Percentiles rank a stretch among this genome's conserved stretches.
phyloP scores from a whole-genome alignment of 2,888 invertebrate genomes.

The Nomada hirtipes region DNA sequence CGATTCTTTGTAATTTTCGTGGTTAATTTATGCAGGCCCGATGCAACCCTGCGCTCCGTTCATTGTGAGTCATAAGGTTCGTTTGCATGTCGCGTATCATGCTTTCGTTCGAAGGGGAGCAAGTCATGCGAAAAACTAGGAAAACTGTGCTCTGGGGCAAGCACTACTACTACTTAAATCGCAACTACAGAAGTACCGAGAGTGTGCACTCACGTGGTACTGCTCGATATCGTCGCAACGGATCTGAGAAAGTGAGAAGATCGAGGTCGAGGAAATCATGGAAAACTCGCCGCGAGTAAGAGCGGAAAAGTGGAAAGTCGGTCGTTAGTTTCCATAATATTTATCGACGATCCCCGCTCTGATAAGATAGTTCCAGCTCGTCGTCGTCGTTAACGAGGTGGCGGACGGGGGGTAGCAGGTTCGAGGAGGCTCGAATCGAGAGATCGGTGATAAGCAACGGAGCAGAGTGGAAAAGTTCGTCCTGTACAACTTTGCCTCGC shows the following conservation, averaged over 20 bases:
- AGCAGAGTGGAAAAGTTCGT: slow-evolving; percentile 38
- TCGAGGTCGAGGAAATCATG: neutral
- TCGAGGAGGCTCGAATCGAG: slow-evolving; percentile 39
- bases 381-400: slow-evolving; percentile 3
- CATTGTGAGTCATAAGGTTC: slow-evolving; percentile 69
- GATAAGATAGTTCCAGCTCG: slow-evolving; percentile 55
- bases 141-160: slow-evolving; percentile 20
- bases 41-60: slow-evolving; percentile 45
- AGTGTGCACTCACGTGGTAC: no score
- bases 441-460: slow-evolving; percentile 63
- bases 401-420: neutral
- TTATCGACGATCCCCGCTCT: slow-evolving; percentile 56
- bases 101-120: slow-evolving; percentile 64
- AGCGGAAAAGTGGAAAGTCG: slow-evolving; percentile 13
- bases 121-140: slow-evolving; percentile 65
- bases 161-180: neutral
- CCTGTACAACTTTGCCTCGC: slow-evolving; percentile 21
- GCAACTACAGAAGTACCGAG: neutral
- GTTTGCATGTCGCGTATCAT: slow-evolving; percentile 70
- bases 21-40: slow-evolving; percentile 59
- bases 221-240: neutral
- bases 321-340: slow-evolving; percentile 70
- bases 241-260: neutral
- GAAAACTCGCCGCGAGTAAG: slow-evolving; percentile 19
- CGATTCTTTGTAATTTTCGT: slow-evolving; percentile 33